These are phyloP conservation scores for Drosophila obscura DNA, from an alignment of 1,140 invertebrate genomes.

Conservation along the genomic window DNA sequence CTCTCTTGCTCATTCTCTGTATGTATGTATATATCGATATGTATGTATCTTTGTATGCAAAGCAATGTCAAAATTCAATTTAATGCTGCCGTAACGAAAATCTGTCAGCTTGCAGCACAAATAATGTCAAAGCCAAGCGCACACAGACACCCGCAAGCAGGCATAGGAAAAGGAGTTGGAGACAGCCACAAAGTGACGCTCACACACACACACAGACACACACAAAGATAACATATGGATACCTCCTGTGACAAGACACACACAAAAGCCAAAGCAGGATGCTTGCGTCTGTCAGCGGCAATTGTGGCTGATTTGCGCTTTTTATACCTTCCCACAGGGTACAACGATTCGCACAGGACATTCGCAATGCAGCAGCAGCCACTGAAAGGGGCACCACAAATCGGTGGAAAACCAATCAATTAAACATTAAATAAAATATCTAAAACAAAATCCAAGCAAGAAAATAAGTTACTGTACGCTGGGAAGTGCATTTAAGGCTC, in stretches of 20 bases:
- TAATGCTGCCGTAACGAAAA: constrained; percentile 76
- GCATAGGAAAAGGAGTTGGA: constrained; percentile 5
- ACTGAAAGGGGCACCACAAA: too few relatives aligned
- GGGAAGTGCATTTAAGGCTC: too few relatives aligned
- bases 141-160: constrained; percentile 15
- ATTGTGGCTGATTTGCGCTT: constrained; percentile 81
- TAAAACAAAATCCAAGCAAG: too few relatives aligned
- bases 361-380: not conserved
- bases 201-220: constrained; percentile 28
- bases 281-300: constrained; percentile 77
- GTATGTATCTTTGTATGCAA: constrained; percentile 62
- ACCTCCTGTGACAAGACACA: constrained; percentile 42
- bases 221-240: not conserved
- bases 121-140: constrained; percentile 75
- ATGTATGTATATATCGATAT: not conserved
- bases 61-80: constrained; percentile 82
- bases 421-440: too few relatives aligned
- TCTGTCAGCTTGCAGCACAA: constrained; percentile 81
- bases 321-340: constrained; percentile 34
- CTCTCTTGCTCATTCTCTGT: constrained; percentile 4
- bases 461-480: too few relatives aligned
- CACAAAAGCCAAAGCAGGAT: constrained; percentile 67
- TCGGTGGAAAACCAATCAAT: too few relatives aligned
- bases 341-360: constrained; percentile 12
- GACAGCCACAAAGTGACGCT: constrained; percentile 41